A percentile compares a stretch with the other conserved stretches of the same genome.
Evolutionary conservation across 2,888 invertebrate species (phyloP).

Genomic region (Watsonalla cultraria): DNA sequence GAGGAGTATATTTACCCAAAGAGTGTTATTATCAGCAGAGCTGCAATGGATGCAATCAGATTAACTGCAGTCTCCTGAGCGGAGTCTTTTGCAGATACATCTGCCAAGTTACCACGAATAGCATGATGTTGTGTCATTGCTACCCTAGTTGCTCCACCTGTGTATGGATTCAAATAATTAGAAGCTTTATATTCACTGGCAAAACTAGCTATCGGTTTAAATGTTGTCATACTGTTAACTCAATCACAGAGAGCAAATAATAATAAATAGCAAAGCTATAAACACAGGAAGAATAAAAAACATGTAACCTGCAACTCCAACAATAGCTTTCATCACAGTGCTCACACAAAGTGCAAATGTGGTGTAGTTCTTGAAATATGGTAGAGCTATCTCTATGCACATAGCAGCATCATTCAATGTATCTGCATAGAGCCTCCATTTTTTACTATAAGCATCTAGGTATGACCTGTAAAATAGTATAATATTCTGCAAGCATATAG

Average conservation of each 20-base stretch:
- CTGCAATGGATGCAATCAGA: constrained; percentile 88
- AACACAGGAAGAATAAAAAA: constrained; percentile 43
- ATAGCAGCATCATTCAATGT: constrained; percentile 94
- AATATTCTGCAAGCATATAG: not conserved
- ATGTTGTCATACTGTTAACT: not conserved
- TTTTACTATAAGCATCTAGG: constrained; percentile 94
- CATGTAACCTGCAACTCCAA: constrained; percentile 88
- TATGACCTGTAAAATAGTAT: constrained; percentile 70
- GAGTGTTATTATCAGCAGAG: constrained; percentile 85
- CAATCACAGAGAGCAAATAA: too few species aligned
- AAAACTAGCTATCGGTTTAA: not conserved
- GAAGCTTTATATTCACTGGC: not conserved
- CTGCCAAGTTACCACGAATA: constrained; percentile 92
- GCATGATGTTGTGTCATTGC: constrained; percentile 97
- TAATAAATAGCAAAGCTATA: not conserved
- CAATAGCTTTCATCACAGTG: constrained; percentile 89
- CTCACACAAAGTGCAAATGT: constrained; percentile 83
- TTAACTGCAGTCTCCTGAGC: constrained; percentile 98
- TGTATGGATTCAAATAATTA: not conserved
- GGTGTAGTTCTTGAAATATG: constrained; percentile 82
- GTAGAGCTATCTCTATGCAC: constrained; percentile 90
- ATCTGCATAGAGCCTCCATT: constrained; percentile 97
- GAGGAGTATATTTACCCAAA: constrained; percentile 67
- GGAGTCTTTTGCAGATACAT: constrained; percentile 96
- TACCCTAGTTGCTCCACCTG: constrained; percentile 93